Evolutionary conservation across 2,888 invertebrate species (phyloP), one percentile per base, ranked within the genome.

Genomic region (Laspeyria flexula): DNA sequence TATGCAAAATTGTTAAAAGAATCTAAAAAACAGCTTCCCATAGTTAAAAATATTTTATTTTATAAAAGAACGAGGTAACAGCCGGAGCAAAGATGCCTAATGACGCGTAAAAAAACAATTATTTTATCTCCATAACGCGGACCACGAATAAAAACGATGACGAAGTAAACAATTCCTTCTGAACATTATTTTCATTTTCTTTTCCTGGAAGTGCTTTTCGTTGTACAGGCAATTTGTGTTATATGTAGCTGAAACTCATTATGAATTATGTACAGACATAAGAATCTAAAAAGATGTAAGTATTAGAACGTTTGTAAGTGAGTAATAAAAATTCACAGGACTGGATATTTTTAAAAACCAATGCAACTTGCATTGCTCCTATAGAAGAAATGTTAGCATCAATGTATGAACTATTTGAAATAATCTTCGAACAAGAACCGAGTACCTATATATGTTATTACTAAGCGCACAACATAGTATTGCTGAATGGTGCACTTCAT

Each of bases 21-120:
- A 34, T 30, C 44, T 38, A 49, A 60, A 60, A 61, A 64, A 50
- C 30, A 39, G 50, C 55, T 69, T 71, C 66, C 62, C 66, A 69
- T 69, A 55, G 66, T 64, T 52, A 63, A 64, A 60, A 56, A 23
- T 23, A 51, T 63, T 67, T 51, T 55, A 60, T 55, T 55, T 55
- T 41, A n/a, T 55, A 43, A 50, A 57, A 64, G 48, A 62, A 51
- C 45, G 52, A 46, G 15, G 45, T 68, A 70, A 70, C 56, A 56
- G 55, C 60, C 71, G 68, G 38, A 67, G 55, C 68, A 61, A 72
- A 72, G 53, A 43, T 58, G 64, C 31, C 60, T 70, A 79, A 78
- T 67, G 69, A 63, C 55, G 72, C 77, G 73, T 71, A 66, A 69
- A 73, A 70, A 77, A 76, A 57, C 73, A 68, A 78, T 78, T 76